Base-by-base conservation (phyloP, 2,113 vertebrate genomes). In the Oreochromis niloticus region DNA sequence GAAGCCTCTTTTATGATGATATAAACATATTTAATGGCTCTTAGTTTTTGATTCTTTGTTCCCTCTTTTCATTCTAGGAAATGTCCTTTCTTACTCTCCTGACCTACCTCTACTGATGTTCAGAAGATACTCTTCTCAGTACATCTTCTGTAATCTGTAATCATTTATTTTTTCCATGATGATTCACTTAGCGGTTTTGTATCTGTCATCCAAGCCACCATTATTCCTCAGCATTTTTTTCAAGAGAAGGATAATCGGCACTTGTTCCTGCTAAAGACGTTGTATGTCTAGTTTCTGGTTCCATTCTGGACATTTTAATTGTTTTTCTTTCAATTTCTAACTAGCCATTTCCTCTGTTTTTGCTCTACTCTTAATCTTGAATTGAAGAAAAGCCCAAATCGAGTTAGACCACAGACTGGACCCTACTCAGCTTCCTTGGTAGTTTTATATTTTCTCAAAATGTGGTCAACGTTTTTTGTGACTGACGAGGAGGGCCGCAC, bases 391-490 rank as follows among this genome's bases (percentile, higher is more conserved):
- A 81, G 13, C 63, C 22, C 14, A 7, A 17, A 50, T 7, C 5
- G 1, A 61, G 12, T 46, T 75, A 8, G 7, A 19, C 7, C 66
- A n/a, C 13, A 14, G 13, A 66, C 68, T 19, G 3, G 32, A n/a
- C 22, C 14, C 41, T 59, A 4, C 46, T 4, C 0, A 3, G 27
- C 30, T 7, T 19, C 34, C 16, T 78, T 39, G n/a, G 36, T 27
- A 4, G 39, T 75, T 57, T 22, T 19, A 30, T 43, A 6, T 16
- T 48, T 52, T 6, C 6, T 41, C 75, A 95, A 91, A 94, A 98
- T 98, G 97, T 98, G 97, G 97, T 97, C 97, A 19, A 97, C 97
- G 27, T 97, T 98, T 91, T 92, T 97, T 88, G 71, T 97, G 93
- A 96, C 96, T 36, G 97, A 98, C 4, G 96, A 97, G 92, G 96